These are phyloP conservation scores for Streptopelia turtur DNA, from an alignment of 2,797 vertebrate genomes.

Conservation along the genomic window DNA sequence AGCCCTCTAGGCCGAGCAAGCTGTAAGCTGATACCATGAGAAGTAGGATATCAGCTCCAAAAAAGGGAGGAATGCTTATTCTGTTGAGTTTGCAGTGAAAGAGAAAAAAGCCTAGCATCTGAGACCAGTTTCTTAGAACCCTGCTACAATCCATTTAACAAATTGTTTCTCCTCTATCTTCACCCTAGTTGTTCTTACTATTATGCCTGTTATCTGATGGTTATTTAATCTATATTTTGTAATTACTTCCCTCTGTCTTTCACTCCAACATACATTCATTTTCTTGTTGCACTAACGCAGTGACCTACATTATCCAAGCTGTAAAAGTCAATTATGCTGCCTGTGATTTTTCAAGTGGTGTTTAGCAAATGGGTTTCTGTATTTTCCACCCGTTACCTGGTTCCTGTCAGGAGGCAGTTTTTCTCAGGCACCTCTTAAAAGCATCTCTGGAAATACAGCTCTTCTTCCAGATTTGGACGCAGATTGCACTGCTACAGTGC, in stretches of 20 bases:
- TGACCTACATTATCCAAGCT: slow-evolving; percentile 74
- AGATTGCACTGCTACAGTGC: neutral
- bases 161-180: slow-evolving; percentile 61
- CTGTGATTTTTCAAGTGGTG: slow-evolving; percentile 63
- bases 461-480: neutral
- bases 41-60: neutral
- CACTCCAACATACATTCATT: slow-evolving; percentile 53
- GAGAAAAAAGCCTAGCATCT: neutral
- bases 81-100: neutral
- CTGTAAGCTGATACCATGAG: neutral
- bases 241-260: slow-evolving; percentile 77
- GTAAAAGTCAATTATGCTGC: slow-evolving; percentile 62
- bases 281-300: slow-evolving; percentile 50
- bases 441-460: neutral
- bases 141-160: slow-evolving; percentile 49
- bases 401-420: neutral
- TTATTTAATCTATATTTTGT: slow-evolving; percentile 77
- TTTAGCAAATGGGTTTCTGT: slow-evolving; percentile 63
- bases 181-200: slow-evolving; percentile 54
- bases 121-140: neutral
- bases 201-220: slow-evolving; percentile 71
- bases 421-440: neutral
- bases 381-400: slow-evolving; percentile 38
- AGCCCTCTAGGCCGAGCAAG: neutral
- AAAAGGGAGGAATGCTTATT: neutral